phyloP scores from a whole-genome alignment of 1,140 invertebrate genomes.

The Ylistrum balloti region DNA sequence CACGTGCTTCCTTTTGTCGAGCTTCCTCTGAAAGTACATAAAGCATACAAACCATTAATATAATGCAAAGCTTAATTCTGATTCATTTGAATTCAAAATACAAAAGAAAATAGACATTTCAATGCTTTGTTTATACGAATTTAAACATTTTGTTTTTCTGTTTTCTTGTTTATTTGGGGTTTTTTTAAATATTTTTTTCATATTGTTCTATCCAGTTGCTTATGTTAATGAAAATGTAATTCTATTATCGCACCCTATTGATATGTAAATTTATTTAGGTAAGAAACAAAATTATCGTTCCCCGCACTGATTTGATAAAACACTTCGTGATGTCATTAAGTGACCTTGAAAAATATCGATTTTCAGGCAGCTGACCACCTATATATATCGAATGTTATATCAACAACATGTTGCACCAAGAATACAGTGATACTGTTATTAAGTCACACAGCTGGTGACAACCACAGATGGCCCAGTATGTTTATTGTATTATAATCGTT shows the following conservation, averaged over 20 bases:
- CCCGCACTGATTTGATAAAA: too few relatives aligned
- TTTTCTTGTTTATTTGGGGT: too few relatives aligned
- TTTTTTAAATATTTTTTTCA: too few relatives aligned
- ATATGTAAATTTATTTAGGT: neutral
- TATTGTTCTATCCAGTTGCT: too few relatives aligned
- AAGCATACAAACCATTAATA: conserved; percentile 51
- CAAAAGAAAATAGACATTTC: too few relatives aligned
- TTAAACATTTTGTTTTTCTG: too few relatives aligned
- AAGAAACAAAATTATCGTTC: neutral
- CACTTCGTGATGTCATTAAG: neutral
- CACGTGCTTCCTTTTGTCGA: conserved; percentile 88
- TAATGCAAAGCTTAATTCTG: neutral
- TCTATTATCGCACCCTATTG: neutral
- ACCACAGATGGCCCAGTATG: neutral
- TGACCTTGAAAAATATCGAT: conserved; percentile 4
- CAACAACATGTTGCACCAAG: neutral
- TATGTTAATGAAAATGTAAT: too few relatives aligned
- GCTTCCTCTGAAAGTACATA: conserved; percentile 90
- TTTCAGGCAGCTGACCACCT: neutral
- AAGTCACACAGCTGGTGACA: neutral
- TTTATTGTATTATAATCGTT: conserved; percentile 13
- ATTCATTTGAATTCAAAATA: too few relatives aligned
- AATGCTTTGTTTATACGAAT: too few relatives aligned
- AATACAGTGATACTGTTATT: neutral
- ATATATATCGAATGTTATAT: neutral